A percentile compares a stretch with the other conserved stretches of the same genome.
These are phyloP conservation scores for Petrolisthes manimaculis DNA, from an alignment of 2,888 invertebrate species.

Conservation along the genomic window DNA sequence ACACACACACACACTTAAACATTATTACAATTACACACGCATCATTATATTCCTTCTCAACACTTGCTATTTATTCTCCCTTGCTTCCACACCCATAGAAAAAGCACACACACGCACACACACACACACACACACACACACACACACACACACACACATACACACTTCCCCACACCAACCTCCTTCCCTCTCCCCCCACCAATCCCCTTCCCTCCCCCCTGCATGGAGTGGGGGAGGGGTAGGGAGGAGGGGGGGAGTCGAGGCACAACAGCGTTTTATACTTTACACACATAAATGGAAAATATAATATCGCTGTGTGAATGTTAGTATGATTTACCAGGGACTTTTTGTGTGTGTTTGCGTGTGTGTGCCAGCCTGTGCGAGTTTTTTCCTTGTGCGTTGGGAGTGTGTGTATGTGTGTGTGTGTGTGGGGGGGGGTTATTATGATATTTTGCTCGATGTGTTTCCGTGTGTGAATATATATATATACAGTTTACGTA, in stretches of 20 bases:
- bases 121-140: not conserved
- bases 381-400: not conserved
- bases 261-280: too few species aligned
- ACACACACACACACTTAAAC: slow-evolving; percentile 14
- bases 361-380: not conserved
- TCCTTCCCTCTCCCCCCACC: not conserved
- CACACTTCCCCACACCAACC: not conserved
- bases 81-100: too few species aligned
- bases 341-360: not conserved
- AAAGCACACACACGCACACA: not conserved
- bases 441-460: too few species aligned
- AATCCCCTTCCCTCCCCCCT: not conserved
- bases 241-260: not conserved
- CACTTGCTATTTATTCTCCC: too few species aligned
- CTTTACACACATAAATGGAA: not conserved
- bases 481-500: too few species aligned
- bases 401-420: too few species aligned
- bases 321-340: not conserved
- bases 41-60: too few species aligned
- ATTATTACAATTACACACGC: too few species aligned
- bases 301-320: not conserved
- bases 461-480: too few species aligned
- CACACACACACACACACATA: slow-evolving; percentile 3
- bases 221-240: not conserved
- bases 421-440: too few species aligned